These are phyloP conservation scores for Tetragonula carbonaria DNA, from an alignment of 2,888 invertebrate genomes.

Conservation along the genomic window DNA sequence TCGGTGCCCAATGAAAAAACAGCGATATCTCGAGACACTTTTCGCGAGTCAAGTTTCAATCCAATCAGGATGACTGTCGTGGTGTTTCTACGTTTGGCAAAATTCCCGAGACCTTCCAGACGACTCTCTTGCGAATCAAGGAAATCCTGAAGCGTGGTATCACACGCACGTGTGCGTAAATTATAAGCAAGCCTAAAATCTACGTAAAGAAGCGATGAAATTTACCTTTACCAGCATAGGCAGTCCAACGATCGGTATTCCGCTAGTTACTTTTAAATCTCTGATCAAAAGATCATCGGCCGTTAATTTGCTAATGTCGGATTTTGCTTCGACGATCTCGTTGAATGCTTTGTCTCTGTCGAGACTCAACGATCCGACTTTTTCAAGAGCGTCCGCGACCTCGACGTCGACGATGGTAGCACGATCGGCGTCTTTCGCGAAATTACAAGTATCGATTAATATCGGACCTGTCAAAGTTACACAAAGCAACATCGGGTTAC, in stretches of 20 bases:
- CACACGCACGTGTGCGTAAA: not conserved
- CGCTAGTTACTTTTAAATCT: conserved; percentile 89
- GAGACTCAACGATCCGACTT: conserved; percentile 82
- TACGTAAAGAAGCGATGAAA: too few relatives aligned
- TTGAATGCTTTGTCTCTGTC: conserved; percentile 83
- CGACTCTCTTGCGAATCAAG: conserved; percentile 84
- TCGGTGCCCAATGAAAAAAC: conserved; percentile 82
- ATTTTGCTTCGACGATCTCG: conserved; percentile 87
- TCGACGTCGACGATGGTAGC: conserved; percentile 88
- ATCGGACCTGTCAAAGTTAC: conserved; percentile 87
- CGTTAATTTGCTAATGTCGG: conserved; percentile 88
- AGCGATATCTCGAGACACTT: conserved; percentile 87
- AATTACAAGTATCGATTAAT: conserved; percentile 92
- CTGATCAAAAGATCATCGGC: conserved; percentile 89
- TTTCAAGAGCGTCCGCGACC: conserved; percentile 86
- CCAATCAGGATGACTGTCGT: conserved; percentile 87
- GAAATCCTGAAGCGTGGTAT: conserved; percentile 83
- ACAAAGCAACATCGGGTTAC: not conserved
- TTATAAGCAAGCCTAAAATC: not conserved
- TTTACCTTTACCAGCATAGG: conserved; percentile 88
- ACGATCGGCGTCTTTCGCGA: conserved; percentile 88
- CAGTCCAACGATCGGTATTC: conserved; percentile 86
- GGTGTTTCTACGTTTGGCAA: conserved; percentile 84
- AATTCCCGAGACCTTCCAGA: conserved; percentile 84
- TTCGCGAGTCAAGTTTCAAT: conserved; percentile 85